These are phyloP conservation scores for Parnassius apollo DNA, from an alignment of 2,888 invertebrate genomes.

Conservation along the genomic window DNA sequence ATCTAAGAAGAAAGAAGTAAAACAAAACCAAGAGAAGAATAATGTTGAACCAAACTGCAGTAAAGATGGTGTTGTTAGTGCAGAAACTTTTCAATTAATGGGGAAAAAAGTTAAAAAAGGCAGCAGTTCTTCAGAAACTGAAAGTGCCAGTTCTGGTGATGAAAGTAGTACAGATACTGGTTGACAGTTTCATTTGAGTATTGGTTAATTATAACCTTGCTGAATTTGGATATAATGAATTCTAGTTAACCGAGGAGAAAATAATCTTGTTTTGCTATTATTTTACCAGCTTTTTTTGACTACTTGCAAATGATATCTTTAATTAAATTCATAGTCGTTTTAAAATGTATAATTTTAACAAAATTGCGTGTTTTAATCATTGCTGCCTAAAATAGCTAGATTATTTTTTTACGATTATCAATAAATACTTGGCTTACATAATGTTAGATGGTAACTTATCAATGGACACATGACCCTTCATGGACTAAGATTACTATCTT, in stretches of 20 bases:
- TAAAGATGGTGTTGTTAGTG: conserved; percentile 51
- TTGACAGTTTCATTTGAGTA: conserved; percentile 42
- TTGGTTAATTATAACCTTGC: conserved; percentile 2
- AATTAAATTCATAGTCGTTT: no score
- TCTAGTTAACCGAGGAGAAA: not conserved
- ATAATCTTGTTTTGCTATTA: not conserved
- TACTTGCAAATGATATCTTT: no score
- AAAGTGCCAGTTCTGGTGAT: conserved; percentile 84
- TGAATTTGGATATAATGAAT: not conserved
- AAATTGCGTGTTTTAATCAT: no score
- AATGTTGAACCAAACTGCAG: conserved; percentile 8
- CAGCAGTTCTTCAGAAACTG: conserved; percentile 82
- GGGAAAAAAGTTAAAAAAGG: conserved; percentile 47
- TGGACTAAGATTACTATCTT: no score
- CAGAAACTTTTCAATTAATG: conserved; percentile 38
- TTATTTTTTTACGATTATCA: no score
- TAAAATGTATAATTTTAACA: no score
- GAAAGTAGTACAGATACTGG: conserved; percentile 84
- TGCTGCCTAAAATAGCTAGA: no score
- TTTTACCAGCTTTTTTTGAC: not conserved
- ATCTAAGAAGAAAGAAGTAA: conserved; percentile 51
- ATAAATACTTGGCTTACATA: no score
- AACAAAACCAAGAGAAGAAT: conserved; percentile 32
- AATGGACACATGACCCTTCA: no score
- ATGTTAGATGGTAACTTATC: no score